phyloP scores from a whole-genome alignment of 30 jellyfish, hydroid and myxozoan genomes.

The Turritopsis rubra region DNA sequence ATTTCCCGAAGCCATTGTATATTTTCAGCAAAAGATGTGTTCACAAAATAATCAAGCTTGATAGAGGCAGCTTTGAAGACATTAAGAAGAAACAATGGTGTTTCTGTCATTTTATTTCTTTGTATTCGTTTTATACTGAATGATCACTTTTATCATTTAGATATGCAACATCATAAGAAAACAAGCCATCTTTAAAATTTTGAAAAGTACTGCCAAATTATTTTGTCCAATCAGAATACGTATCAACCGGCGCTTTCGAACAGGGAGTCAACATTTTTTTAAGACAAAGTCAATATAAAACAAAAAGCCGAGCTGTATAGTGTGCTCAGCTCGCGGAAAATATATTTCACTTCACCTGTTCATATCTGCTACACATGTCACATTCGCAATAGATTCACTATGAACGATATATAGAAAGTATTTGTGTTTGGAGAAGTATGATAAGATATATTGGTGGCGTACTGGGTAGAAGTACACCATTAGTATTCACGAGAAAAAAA shows the following conservation, averaged over 20 bases:
- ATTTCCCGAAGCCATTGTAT: constrained; percentile 17
- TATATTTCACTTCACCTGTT: too few relatives aligned
- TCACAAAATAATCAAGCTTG: neutral
- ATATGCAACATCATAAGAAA: neutral
- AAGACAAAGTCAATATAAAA: neutral
- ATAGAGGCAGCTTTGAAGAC: constrained; percentile 9
- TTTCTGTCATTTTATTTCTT: neutral
- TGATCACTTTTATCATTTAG: neutral
- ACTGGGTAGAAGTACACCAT: too few relatives aligned
- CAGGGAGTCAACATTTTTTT: neutral
- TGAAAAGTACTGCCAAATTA: neutral
- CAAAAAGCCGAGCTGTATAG: neutral
- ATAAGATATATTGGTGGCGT: too few relatives aligned
- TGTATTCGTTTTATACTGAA: neutral
- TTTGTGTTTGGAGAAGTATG: too few relatives aligned
- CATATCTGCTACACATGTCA: too few relatives aligned
- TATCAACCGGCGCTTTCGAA: neutral
- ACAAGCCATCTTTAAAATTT: neutral
- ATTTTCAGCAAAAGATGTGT: constrained; percentile 1
- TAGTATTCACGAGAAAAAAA: too few relatives aligned
- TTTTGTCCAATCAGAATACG: neutral
- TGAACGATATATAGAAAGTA: too few relatives aligned
- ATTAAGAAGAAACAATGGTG: neutral
- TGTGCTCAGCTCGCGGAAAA: too few relatives aligned
- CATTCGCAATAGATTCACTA: too few relatives aligned